Conservation (phyloP, 1,140 invertebrate genomes). For the Bombus huntii region DNA sequence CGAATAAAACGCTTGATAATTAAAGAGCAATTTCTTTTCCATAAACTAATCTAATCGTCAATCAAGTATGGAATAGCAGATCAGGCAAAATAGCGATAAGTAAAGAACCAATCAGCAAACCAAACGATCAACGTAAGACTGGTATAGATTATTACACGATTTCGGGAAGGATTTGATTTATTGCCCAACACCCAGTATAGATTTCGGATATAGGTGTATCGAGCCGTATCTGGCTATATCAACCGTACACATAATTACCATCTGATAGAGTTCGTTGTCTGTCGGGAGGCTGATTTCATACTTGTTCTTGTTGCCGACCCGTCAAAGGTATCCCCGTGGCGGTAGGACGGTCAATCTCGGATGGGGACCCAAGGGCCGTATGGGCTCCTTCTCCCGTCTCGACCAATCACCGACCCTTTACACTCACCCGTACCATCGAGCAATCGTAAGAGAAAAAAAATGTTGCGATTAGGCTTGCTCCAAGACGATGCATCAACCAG, state of each 20-base stretch:
- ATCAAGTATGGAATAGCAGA: background rate
- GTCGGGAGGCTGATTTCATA: constrained; percentile 81
- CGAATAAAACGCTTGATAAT: background rate
- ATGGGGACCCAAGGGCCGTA: constrained; percentile 78
- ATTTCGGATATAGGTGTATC: constrained; percentile 80
- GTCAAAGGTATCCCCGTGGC: constrained; percentile 80
- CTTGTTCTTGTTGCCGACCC: constrained; percentile 80
- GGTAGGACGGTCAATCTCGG: constrained; percentile 79
- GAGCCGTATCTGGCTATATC: constrained; percentile 78
- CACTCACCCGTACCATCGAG: constrained; percentile 59
- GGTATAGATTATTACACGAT: background rate
- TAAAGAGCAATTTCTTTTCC: background rate
- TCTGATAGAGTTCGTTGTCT: constrained; percentile 82
- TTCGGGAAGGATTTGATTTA: constrained; percentile 36
- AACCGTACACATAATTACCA: constrained; percentile 82
- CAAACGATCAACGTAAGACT: background rate
- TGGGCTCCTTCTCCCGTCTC: constrained; percentile 73
- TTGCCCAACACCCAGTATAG: constrained; percentile 76
- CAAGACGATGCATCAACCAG: constrained; percentile 64
- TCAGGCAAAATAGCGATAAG: background rate
- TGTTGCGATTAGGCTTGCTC: constrained; percentile 61
- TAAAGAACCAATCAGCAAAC: background rate
- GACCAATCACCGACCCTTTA: constrained; percentile 79
- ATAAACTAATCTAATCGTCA: background rate
- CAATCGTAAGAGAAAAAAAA: constrained; percentile 58